These are phyloP conservation scores for Campaea margaritaria DNA, from an alignment of 2,888 invertebrate species.

Conservation along the genomic window DNA sequence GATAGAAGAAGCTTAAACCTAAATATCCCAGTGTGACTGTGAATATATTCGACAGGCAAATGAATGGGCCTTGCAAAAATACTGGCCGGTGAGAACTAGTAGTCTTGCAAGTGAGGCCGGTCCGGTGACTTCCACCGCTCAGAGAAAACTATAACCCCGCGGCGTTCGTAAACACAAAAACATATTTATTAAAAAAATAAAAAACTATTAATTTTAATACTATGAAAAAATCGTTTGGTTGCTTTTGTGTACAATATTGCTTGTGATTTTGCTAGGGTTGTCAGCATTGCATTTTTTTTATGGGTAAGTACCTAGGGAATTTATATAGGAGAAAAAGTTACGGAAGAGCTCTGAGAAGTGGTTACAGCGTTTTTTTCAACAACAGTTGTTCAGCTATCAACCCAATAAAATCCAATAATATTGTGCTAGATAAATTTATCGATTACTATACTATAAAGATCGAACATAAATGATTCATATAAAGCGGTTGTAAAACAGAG, in stretches of 20 bases:
- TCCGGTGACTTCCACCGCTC: slow-evolving; percentile 64
- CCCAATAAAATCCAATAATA: slow-evolving; percentile 1
- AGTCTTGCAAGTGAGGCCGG: slow-evolving; percentile 77
- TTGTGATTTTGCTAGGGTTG: background rate
- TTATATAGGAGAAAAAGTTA: too few relatives aligned
- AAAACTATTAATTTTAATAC: too few relatives aligned
- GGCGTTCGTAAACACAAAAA: too few relatives aligned
- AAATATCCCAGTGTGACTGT: slow-evolving; percentile 80
- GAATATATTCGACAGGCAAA: slow-evolving; percentile 79
- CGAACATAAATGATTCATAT: too few relatives aligned
- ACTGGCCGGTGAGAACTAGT: slow-evolving; percentile 68
- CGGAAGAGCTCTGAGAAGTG: too few relatives aligned
- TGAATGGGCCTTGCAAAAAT: slow-evolving; percentile 80
- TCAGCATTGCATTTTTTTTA: background rate
- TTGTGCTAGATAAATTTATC: too few relatives aligned
- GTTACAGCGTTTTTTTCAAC: too few relatives aligned
- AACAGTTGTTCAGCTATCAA: too few relatives aligned
- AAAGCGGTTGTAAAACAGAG: slow-evolving; percentile 14
- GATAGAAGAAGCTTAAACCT: slow-evolving; percentile 81
- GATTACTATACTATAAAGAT: too few relatives aligned
- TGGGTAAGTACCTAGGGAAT: too few relatives aligned
- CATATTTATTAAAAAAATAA: too few relatives aligned
- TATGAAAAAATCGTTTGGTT: background rate
- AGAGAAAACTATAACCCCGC: slow-evolving; percentile 53
- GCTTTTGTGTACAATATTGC: background rate